Evolutionary conservation across 2,888 invertebrate genomes (phyloP).

Genomic region (Meiosimyza decipiens): DNA sequence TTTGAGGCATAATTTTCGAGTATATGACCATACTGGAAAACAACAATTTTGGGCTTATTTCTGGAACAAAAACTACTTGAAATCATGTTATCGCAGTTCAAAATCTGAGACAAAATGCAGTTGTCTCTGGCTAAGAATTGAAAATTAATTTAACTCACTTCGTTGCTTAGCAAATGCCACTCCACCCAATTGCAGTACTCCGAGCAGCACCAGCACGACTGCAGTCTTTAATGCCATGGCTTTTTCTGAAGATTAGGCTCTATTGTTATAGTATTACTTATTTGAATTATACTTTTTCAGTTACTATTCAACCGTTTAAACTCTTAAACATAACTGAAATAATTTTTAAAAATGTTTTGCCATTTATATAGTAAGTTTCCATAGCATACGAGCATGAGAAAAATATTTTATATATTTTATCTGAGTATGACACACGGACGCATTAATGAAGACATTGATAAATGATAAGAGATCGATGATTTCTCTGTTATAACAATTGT

Average conservation of each 20-base stretch:
- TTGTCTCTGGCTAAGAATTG: background rate
- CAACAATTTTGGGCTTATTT: too few relatives aligned
- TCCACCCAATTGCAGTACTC: background rate
- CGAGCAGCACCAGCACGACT: background rate
- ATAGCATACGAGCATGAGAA: background rate
- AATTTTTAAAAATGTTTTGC: too few relatives aligned
- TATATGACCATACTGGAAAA: too few relatives aligned
- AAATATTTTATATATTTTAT: background rate
- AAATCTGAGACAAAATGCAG: background rate
- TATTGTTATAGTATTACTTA: background rate
- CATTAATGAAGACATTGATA: background rate
- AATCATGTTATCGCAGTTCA: too few relatives aligned
- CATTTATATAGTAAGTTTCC: background rate
- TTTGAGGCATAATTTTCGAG: too few relatives aligned
- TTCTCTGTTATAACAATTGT: background rate
- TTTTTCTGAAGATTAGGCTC: background rate
- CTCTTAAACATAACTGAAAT: too few relatives aligned
- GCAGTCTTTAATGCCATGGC: constrained; percentile 7
- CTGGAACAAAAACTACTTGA: too few relatives aligned
- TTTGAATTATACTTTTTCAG: background rate
- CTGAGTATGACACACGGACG: background rate
- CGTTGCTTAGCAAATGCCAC: constrained; percentile 36
- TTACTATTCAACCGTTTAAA: background rate
- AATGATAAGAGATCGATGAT: constrained; percentile 24
- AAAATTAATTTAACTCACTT: constrained; percentile 36